Base-by-base conservation (phyloP, 2,888 invertebrate species). In the Platerodrilus igneus region DNA sequence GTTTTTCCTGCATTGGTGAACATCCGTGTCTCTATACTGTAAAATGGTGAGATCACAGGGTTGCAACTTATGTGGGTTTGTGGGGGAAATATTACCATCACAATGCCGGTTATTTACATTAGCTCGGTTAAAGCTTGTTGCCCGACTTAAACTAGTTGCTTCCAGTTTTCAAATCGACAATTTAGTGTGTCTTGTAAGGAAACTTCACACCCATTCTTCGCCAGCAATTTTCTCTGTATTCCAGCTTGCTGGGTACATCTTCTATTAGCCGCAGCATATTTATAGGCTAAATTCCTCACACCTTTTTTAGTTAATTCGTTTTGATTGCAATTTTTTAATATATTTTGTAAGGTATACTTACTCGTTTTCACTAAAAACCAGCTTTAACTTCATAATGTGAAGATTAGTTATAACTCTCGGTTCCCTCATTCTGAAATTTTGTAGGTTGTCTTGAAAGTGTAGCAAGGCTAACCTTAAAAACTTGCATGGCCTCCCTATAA, bases 71-170 rank as follows among this genome's bases (percentile, higher is more conserved):
- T 34, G 14, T 3, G 34, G 25, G n/a, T n/a, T 23, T 34, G 34
- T 22, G 23, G 33, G 22, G 33, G 23, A 14, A 33, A 33, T 3
- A 23, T 11, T n/a, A 23, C 22, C 3, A 3, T 16, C 23, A 33
- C 17, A 29, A 16, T 29, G 9, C 29, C 17, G 18, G 17, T n/a
- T n/a, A n/a, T n/a, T n/a, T n/a, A 45, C 33, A 28, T 42, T 38
- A 20, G 38, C 41, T 39, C 30, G 37, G 16, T 47, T 48, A 30
- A 48, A 48, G 20, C 40, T 44, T n/a, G 37, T 48, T n/a, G n/a
- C 20, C 7, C 20, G 20, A 2, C 7, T n/a, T n/a, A 19, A 19
- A 19, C 20, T 19, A n/a, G 20, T 19, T n/a, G 44, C 26, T 34
- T 23, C 6, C 13, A 45, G 45, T 34, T 45, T 48, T 48, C 45